Conservation (phyloP, 2,113 vertebrate species). For the Phaetusa simplex region DNA sequence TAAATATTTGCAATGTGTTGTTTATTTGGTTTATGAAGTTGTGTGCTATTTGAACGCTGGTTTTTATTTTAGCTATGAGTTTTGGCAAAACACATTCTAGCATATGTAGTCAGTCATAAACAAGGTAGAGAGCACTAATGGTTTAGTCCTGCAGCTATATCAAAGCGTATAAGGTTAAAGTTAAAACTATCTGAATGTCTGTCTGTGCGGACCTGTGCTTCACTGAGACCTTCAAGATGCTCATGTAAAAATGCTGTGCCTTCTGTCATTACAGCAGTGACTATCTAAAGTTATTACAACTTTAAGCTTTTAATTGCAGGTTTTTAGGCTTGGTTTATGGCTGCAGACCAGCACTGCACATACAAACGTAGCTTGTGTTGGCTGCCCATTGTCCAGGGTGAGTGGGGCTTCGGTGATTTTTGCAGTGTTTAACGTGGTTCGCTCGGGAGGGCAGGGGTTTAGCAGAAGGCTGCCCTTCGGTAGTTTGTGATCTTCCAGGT, state of each 20-base stretch:
- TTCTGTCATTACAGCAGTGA: background rate
- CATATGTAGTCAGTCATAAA: background rate
- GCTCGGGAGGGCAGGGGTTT: background rate
- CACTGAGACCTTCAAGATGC: background rate
- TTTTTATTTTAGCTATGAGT: constrained; percentile 25
- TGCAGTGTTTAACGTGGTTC: background rate
- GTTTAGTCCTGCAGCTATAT: background rate
- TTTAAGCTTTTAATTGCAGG: background rate
- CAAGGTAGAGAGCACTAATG: background rate
- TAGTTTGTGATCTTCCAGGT: background rate
- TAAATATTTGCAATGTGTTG: background rate
- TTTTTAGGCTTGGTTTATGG: background rate
- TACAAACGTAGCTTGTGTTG: background rate
- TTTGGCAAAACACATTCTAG: background rate
- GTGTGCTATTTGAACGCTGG: background rate
- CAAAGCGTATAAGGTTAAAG: background rate
- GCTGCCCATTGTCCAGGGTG: fast-evolving
- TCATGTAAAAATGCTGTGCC: background rate
- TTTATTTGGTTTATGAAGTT: constrained; percentile 45
- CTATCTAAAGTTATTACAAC: background rate
- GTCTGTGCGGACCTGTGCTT: background rate
- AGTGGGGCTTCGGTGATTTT: background rate
- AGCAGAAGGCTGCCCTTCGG: background rate
- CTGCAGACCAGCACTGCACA: background rate
- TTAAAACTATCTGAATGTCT: background rate